Conservation (phyloP, 2,113 vertebrate species). For the Kobus ellipsiprymnus region DNA sequence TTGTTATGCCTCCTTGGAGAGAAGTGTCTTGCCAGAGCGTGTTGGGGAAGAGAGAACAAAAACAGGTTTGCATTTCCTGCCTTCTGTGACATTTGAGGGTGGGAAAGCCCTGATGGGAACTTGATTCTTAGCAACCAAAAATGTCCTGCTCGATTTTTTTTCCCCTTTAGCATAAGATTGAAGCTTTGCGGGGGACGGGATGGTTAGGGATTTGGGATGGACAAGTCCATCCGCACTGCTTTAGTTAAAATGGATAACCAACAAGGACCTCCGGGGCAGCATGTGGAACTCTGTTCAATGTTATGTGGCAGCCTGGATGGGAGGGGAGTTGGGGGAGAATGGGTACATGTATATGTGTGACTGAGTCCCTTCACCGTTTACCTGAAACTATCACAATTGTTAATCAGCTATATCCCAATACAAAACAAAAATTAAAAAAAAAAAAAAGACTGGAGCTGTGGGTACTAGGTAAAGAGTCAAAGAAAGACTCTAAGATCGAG, state of each 20-base stretch:
- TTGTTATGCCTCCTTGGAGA: not conserved
- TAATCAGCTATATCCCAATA: not conserved
- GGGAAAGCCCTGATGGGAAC: not conserved
- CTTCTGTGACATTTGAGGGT: not conserved
- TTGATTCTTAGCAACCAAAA: constrained; percentile 9
- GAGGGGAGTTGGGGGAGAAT: not conserved
- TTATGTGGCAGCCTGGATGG: not conserved
- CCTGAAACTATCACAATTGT: not conserved
- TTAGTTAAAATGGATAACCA: not conserved
- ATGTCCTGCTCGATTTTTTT: not conserved
- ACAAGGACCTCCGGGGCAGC: not conserved
- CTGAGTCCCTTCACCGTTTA: not conserved
- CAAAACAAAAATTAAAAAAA: not conserved
- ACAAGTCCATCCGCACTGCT: not conserved
- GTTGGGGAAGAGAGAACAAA: not conserved
- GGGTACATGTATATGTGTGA: not conserved
- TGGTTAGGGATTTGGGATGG: not conserved
- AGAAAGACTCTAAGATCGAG: not conserved
- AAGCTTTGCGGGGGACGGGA: not conserved
- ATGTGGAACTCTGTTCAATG: not conserved
- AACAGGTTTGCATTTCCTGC: not conserved
- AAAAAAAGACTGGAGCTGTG: not conserved
- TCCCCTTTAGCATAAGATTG: not conserved
- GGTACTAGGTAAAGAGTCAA: not conserved
- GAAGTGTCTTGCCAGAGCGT: not conserved